Percentiles rank a stretch among this genome's conserved stretches.
Conservation (phyloP, 2,113 vertebrate genomes). For the Aegithalos caudatus region DNA sequence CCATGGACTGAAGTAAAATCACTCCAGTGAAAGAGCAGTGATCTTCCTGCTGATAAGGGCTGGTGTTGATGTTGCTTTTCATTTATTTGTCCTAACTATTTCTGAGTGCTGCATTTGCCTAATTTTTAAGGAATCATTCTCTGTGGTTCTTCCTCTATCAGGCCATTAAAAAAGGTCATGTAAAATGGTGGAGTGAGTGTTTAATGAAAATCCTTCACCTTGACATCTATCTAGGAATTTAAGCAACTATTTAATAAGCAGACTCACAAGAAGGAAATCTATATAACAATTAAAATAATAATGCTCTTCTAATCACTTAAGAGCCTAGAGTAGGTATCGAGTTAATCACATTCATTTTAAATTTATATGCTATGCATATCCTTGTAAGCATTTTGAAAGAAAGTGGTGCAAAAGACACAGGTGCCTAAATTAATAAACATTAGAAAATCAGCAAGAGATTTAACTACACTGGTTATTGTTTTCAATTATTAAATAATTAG, state of each 20-base stretch:
- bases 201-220: conserved; percentile 54
- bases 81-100: not conserved
- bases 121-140: not conserved
- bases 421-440: conserved; percentile 86
- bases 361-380: conserved; percentile 67
- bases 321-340: conserved; percentile 42
- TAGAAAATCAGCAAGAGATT: conserved; percentile 79
- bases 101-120: not conserved
- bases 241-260: conserved; percentile 63
- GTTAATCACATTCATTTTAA: conserved; percentile 70
- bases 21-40: not conserved
- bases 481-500: conserved; percentile 84
- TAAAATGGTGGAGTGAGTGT: conserved; percentile 7
- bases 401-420: conserved; percentile 73
- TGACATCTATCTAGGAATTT: conserved; percentile 58
- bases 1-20: not conserved
- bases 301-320: conserved; percentile 70
- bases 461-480: conserved; percentile 81
- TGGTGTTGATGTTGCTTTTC: not conserved
- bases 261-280: conserved; percentile 62
- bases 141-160: not conserved
- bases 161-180: not conserved
- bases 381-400: conserved; percentile 67
- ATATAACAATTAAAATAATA: conserved; percentile 72
- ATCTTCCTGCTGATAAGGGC: not conserved